Evolutionary conservation across 2,888 invertebrate genomes (phyloP).

Genomic region (Monoplex corrugatus): DNA sequence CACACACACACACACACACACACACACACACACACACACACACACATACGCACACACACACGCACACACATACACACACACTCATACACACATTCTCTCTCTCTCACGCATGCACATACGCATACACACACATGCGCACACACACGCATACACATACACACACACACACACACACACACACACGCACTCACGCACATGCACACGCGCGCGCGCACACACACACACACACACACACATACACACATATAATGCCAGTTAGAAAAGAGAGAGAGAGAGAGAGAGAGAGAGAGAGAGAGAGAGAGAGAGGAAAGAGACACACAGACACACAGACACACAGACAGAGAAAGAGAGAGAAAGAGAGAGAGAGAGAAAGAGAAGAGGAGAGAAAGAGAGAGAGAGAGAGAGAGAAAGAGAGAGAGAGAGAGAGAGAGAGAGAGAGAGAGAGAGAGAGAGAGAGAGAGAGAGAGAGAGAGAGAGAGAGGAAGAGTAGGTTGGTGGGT

Average conservation of each 20-base stretch:
- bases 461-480: not conserved
- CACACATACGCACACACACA: constrained; percentile 2
- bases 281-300: too few relatives aligned
- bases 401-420: not conserved
- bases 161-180: constrained; percentile 17
- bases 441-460: not conserved
- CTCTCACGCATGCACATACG: not conserved
- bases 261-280: not conserved
- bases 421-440: not conserved
- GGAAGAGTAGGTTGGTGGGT: not conserved
- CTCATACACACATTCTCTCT: not conserved
- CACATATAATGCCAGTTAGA: not conserved
- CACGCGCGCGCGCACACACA: not conserved
- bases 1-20: not conserved
- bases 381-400: not conserved
- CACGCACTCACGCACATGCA: not conserved
- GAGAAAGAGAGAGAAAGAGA: not conserved
- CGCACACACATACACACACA: not conserved
- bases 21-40: not conserved
- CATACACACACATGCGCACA: not conserved
- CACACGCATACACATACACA: not conserved
- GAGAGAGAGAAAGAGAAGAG: not conserved
- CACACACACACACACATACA: constrained; percentile 13
- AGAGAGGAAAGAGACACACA: not conserved
- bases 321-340: too few relatives aligned